Evolutionary conservation across 2,888 invertebrate species (phyloP), one percentile per base, ranked within the genome.

Genomic region (Xestia rhomboidea): DNA sequence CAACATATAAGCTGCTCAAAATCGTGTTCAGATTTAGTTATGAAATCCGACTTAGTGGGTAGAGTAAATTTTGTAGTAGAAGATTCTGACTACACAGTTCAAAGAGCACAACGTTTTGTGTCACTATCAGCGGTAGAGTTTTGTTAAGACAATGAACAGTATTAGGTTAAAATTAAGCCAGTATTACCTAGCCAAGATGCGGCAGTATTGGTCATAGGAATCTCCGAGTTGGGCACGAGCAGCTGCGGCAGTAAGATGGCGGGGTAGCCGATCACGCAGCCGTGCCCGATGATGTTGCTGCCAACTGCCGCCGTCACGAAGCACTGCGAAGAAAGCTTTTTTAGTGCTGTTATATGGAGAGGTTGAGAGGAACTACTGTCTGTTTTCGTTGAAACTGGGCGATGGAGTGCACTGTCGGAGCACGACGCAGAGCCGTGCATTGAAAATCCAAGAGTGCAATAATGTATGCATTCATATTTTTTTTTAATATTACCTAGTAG

Each of bases 221-320:
- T 93, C 5, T 85, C 81, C 0, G 95, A 92, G 67, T 91, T 90
- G 0, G 90, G 83, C 2, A 85, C 74, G 75, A 93, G 90, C 27
- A 97, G 93, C 88, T 97, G 97, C 0, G 97, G 97, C 67, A 97
- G 90, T 60, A 97, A 90, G 34, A 97, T 95, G 0, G 97, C 97
- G 1, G 97, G 97, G 90, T 96, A 97, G 0, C 97, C 97, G 67
- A 94, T 90, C n/a, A 90, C 90, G 74, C 92, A 91, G 49, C 95
- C 95, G 51, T 93, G 92, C 0, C 93, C 92, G 6, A 95, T 91
- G 57, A 94, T 92, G 84, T 95, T 95, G 79, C 92, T 88, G 57
- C 94, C 92, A 10, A 95, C 93, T 0, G 94, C 91, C 0, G 92
- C 91, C 8, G 94, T 94, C 73, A 95, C 95, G 86, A 95, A 95